These are phyloP conservation scores for Phodopus roborovskii DNA, from an alignment of 2,113 vertebrate species.

Conservation along the genomic window DNA sequence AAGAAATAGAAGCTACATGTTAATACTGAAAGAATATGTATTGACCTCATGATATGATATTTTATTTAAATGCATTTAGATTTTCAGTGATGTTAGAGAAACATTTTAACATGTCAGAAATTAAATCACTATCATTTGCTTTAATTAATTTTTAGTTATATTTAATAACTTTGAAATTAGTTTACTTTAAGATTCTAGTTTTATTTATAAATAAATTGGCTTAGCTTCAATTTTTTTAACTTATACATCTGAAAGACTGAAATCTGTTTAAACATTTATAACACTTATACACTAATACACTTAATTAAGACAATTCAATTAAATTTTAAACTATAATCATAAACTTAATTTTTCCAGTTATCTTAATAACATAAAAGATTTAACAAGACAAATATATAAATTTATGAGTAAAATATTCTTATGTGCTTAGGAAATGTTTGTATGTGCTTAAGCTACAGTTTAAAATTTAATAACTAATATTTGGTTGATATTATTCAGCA, in stretches of 20 bases:
- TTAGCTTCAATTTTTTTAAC: slow-evolving; percentile 17
- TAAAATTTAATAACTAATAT: neutral
- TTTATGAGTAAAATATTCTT: neutral
- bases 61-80: neutral
- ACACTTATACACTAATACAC: neutral
- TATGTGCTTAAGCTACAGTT: neutral
- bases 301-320: slow-evolving; percentile 11
- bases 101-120: neutral
- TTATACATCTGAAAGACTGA: neutral
- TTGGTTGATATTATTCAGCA: neutral
- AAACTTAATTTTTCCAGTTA: slow-evolving; percentile 44
- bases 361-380: slow-evolving; percentile 32
- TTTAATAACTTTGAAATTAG: neutral
- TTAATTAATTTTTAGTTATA: slow-evolving; percentile 33
- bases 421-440: neutral
- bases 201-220: slow-evolving; percentile 21
- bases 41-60: neutral
- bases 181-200: neutral
- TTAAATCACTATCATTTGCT: neutral
- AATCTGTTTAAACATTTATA: slow-evolving; percentile 43
- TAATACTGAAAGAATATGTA: neutral
- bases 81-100: neutral
- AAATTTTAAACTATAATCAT: neutral
- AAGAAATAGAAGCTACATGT: neutral
- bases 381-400: neutral